phyloP scores from a whole-genome alignment of 2,888 invertebrate species.

The Antitype chi region DNA sequence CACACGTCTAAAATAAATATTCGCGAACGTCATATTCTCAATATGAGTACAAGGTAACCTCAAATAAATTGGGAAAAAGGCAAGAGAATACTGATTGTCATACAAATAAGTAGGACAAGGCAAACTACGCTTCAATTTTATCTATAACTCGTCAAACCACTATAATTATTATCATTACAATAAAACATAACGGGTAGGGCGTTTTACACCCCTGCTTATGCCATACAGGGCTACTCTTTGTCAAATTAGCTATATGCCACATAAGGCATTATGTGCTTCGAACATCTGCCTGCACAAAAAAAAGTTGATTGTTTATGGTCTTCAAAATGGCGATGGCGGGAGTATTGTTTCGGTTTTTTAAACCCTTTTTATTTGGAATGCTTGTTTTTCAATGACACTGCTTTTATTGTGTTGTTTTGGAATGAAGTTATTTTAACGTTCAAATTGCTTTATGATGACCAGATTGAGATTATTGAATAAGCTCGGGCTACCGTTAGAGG shows the following conservation, averaged over 20 bases:
- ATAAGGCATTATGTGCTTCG: conserved; percentile 72
- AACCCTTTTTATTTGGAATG: conserved; percentile 37
- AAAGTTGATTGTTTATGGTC: conserved; percentile 75
- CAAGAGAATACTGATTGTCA: not conserved
- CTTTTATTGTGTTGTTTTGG: not conserved
- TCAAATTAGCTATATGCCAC: conserved; percentile 68
- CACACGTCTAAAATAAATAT: not conserved
- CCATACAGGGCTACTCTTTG: conserved; percentile 75
- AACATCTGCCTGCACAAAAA: conserved; percentile 83
- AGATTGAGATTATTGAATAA: not conserved
- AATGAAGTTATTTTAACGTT: not conserved
- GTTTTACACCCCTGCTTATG: conserved; percentile 69
- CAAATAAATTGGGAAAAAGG: not conserved
- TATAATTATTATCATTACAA: conserved; percentile 81
- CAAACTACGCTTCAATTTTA: not conserved
- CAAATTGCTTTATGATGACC: not conserved
- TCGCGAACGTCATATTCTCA: not conserved
- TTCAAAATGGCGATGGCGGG: conserved; percentile 71
- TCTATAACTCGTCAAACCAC: conserved; percentile 69
- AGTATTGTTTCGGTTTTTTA: conserved; percentile 58
- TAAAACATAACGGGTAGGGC: conserved; percentile 77
- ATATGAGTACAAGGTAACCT: not conserved
- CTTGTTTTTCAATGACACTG: conserved; percentile 27
- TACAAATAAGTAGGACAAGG: not conserved
- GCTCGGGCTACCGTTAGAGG: too few species aligned